Evolutionary conservation across 1,140 invertebrate genomes (phyloP).

Genomic region (Mamestra configurata): DNA sequence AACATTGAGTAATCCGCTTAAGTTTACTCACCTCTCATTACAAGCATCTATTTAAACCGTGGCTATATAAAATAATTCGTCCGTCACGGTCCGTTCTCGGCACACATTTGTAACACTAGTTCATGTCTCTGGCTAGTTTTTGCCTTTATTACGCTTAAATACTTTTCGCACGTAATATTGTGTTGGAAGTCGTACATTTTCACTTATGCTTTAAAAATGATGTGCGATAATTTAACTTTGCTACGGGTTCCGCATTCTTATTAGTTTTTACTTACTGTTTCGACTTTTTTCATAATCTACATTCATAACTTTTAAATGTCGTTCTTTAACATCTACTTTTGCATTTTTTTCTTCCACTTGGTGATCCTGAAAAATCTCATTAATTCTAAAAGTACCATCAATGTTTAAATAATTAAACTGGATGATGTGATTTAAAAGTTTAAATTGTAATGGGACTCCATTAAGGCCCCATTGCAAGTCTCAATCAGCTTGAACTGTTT

Average conservation of each 20-base stretch:
- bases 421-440: slow-evolving; percentile 14
- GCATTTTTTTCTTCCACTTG: too few species aligned
- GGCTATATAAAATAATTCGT: slow-evolving; percentile 20
- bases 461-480: slow-evolving; percentile 16
- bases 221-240: background rate
- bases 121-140: background rate
- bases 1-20: slow-evolving; percentile 11
- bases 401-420: background rate
- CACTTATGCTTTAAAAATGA: background rate
- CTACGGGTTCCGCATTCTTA: background rate
- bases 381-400: background rate
- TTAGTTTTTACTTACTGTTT: too few species aligned
- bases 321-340: too few species aligned
- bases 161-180: background rate
- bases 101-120: slow-evolving; percentile 45
- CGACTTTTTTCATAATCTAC: too few species aligned
- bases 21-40: slow-evolving; percentile 45
- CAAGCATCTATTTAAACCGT: slow-evolving; percentile 18
- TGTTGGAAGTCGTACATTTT: background rate
- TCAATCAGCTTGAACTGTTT: slow-evolving; percentile 28
- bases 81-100: slow-evolving; percentile 37
- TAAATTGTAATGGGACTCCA: slow-evolving; percentile 3
- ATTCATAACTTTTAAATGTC: too few species aligned
- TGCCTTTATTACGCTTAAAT: background rate
- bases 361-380: too few species aligned